Conservation (phyloP, 2,888 invertebrate genomes). For the Plebejus melissa region DNA sequence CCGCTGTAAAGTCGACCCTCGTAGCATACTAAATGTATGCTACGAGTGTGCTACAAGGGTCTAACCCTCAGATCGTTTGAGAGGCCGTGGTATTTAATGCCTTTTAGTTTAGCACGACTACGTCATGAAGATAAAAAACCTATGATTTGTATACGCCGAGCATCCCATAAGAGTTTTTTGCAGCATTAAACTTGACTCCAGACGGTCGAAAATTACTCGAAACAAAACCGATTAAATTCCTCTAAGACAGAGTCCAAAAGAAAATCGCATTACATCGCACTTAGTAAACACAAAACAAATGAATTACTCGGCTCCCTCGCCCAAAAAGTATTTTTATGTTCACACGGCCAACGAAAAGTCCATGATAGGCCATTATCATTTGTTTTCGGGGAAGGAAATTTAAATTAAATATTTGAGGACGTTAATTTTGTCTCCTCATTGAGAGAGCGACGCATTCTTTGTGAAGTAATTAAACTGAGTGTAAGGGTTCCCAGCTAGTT, state of each 20-base stretch:
- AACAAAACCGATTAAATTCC: not conserved
- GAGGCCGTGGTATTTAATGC: no score
- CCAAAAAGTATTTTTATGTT: constrained; percentile 57
- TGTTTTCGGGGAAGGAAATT: constrained; percentile 73
- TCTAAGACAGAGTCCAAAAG: constrained; percentile 44
- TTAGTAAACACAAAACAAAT: constrained; percentile 48
- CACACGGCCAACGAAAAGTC: constrained; percentile 52
- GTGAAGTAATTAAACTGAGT: constrained; percentile 79
- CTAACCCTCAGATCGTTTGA: no score
- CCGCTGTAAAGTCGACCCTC: no score
- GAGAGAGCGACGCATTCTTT: constrained; percentile 78
- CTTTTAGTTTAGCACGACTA: no score
- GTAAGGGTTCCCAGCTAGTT: constrained; percentile 76
- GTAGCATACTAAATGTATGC: no score
- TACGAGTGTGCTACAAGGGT: no score
- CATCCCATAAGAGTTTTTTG: not conserved
- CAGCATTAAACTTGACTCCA: not conserved
- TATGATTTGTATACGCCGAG: not conserved
- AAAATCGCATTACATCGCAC: constrained; percentile 63
- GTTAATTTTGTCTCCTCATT: constrained; percentile 79
- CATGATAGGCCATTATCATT: constrained; percentile 68
- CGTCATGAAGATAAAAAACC: no score
- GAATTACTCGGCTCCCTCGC: constrained; percentile 57
- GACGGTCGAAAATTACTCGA: not conserved
- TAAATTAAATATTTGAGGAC: constrained; percentile 79